Conservation (phyloP, 2,888 invertebrate species). For the Eupithecia tripunctaria region DNA sequence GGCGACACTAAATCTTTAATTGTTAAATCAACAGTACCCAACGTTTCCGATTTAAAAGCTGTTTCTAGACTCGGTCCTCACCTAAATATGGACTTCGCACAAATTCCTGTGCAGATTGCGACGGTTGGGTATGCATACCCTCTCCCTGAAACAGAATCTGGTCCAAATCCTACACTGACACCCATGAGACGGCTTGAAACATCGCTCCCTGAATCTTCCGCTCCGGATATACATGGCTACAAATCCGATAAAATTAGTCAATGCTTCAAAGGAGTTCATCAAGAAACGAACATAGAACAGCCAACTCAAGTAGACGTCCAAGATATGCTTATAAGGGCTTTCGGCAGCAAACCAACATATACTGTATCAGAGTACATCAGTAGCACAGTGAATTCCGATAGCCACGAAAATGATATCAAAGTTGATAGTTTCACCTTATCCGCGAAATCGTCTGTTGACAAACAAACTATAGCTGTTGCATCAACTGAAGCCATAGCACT, state of each 20-base stretch:
- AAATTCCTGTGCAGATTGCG: slow-evolving; percentile 66
- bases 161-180: slow-evolving; percentile 35
- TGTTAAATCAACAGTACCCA: slow-evolving; percentile 57
- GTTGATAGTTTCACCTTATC: slow-evolving; percentile 5
- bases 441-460: background rate
- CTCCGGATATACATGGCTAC: slow-evolving; percentile 9
- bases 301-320: slow-evolving; percentile 25
- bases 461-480: background rate
- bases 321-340: slow-evolving; percentile 9
- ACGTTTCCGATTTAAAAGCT: slow-evolving; percentile 49
- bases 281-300: slow-evolving; percentile 20
- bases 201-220: slow-evolving; percentile 5
- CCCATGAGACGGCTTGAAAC: slow-evolving; percentile 36
- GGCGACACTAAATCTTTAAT: slow-evolving; percentile 66
- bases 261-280: slow-evolving; percentile 43
- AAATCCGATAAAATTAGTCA: slow-evolving; percentile 46
- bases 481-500: slow-evolving; percentile 1
- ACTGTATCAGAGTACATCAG: background rate
- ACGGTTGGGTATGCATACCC: slow-evolving; percentile 70
- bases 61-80: slow-evolving; percentile 53
- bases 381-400: background rate
- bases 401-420: background rate
- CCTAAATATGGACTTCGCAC: slow-evolving; percentile 57
- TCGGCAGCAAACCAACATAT: background rate
- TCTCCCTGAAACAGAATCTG: slow-evolving; percentile 42